A percentile compares a stretch with the other conserved stretches of the same genome.
These are phyloP conservation scores for Xestia ashworthii DNA, from an alignment of 2,888 invertebrate species.

Conservation along the genomic window DNA sequence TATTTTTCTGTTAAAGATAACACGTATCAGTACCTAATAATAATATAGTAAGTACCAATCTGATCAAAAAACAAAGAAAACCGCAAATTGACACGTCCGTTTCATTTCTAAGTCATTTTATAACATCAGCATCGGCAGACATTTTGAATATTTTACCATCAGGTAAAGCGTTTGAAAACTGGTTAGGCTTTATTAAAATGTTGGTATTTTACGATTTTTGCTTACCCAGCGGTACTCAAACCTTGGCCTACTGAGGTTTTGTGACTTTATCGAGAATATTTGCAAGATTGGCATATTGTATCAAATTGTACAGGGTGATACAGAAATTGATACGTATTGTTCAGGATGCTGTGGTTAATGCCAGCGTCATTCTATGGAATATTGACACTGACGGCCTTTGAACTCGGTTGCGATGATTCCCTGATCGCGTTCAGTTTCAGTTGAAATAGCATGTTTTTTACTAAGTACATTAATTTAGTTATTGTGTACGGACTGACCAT, in stretches of 20 bases:
- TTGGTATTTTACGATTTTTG: slow-evolving; percentile 31
- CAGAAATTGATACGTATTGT: background rate
- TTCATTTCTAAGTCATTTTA: slow-evolving; percentile 37
- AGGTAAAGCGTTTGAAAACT: slow-evolving; percentile 39
- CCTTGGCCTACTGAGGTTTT: slow-evolving; percentile 11
- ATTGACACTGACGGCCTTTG: no score
- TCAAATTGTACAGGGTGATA: background rate
- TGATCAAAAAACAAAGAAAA: slow-evolving; percentile 7
- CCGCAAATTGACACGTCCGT: slow-evolving; percentile 6
- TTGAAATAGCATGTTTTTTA: no score
- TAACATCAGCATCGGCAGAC: slow-evolving; percentile 31
- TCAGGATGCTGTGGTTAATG: background rate
- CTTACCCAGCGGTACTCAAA: slow-evolving; percentile 7
- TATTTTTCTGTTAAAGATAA: background rate
- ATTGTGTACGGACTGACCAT: no score
- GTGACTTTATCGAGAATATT: background rate
- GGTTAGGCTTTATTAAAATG: slow-evolving; percentile 34
- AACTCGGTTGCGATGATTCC: no score
- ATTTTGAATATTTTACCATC: slow-evolving; percentile 49
- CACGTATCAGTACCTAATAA: no score
- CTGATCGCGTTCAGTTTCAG: background rate
- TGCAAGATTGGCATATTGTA: background rate
- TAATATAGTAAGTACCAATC: background rate
- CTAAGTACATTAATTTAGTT: no score
- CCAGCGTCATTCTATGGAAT: background rate